Evolutionary conservation across 2,888 invertebrate species (phyloP).

Genomic region (Diplolepis rosae): DNA sequence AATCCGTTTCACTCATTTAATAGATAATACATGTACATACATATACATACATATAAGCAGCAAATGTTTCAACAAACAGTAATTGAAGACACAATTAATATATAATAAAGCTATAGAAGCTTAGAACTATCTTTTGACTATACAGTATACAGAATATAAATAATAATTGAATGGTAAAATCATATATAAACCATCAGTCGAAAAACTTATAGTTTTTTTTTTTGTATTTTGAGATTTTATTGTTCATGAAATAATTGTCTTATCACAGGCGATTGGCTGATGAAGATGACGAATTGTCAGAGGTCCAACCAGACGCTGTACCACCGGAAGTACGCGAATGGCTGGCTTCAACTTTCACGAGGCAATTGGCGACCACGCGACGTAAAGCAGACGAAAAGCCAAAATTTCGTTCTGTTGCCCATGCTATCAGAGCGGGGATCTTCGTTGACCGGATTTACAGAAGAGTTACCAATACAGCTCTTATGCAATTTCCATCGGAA

Average conservation of each 20-base stretch:
- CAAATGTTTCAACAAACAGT: no score
- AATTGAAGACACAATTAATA: no score
- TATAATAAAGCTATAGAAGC: no score
- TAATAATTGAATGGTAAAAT: neutral
- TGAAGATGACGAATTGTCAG: constrained; percentile 96
- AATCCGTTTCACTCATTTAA: no score
- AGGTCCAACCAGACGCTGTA: constrained; percentile 96
- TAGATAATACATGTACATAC: no score
- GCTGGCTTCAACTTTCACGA: constrained; percentile 96
- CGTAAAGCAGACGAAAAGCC: constrained; percentile 87
- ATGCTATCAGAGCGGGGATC: constrained; percentile 96
- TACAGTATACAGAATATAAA: neutral
- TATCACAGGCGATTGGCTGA: constrained; percentile 83
- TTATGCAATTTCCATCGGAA: constrained; percentile 91
- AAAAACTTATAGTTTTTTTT: neutral
- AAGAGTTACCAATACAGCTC: constrained; percentile 83
- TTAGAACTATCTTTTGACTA: neutral
- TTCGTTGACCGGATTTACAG: constrained; percentile 96
- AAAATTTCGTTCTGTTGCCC: constrained; percentile 95
- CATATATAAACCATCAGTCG: neutral
- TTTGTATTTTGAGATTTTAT: neutral
- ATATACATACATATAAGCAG: no score
- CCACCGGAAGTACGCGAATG: constrained; percentile 97
- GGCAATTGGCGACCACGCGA: constrained; percentile 87
- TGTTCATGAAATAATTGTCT: constrained; percentile 33